Evolutionary conservation across 1,140 invertebrate species (phyloP).

Genomic region (Drosophila busckii): DNA sequence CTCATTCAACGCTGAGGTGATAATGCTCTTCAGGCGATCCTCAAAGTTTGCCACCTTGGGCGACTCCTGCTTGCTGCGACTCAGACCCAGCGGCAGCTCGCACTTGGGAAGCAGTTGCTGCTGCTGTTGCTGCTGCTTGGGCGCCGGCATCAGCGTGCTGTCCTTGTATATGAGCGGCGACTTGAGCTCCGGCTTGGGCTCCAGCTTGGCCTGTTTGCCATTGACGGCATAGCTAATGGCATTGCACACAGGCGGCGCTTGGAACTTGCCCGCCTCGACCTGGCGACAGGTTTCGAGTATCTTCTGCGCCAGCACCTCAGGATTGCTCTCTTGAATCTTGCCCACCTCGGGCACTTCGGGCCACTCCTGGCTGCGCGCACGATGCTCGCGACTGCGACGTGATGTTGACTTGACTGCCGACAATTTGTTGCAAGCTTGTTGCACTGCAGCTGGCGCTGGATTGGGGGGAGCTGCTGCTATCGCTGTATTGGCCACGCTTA

Average conservation of each 20-base stretch:
- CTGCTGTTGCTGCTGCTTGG: slow-evolving; percentile 47
- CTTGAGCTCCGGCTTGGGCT: slow-evolving; percentile 21
- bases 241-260: slow-evolving; percentile 50
- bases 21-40: slow-evolving; percentile 94
- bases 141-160: slow-evolving; percentile 75
- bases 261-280: slow-evolving; percentile 88
- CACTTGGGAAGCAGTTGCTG: slow-evolving; percentile 25
- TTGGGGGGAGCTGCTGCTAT: slow-evolving; percentile 11
- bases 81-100: slow-evolving; percentile 21
- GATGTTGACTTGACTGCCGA: slow-evolving; percentile 78
- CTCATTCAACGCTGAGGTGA: slow-evolving; percentile 93
- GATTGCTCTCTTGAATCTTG: slow-evolving; percentile 94
- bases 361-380: slow-evolving; percentile 92
- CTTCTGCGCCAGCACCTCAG: slow-evolving; percentile 92
- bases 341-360: slow-evolving; percentile 92
- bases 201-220: too few species aligned
- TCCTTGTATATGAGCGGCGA: slow-evolving; percentile 43
- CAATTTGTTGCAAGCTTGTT: slow-evolving; percentile 41
- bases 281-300: slow-evolving; percentile 92
- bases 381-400: slow-evolving; percentile 85
- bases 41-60: slow-evolving; percentile 93
- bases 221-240: slow-evolving; percentile 1
- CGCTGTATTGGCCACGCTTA: slow-evolving; percentile 57
- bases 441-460: slow-evolving; percentile 27
- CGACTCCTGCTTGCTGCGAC: slow-evolving; percentile 82